These are phyloP conservation scores for Trachurus trachurus DNA, from an alignment of 2,797 vertebrate genomes.

Conservation along the genomic window DNA sequence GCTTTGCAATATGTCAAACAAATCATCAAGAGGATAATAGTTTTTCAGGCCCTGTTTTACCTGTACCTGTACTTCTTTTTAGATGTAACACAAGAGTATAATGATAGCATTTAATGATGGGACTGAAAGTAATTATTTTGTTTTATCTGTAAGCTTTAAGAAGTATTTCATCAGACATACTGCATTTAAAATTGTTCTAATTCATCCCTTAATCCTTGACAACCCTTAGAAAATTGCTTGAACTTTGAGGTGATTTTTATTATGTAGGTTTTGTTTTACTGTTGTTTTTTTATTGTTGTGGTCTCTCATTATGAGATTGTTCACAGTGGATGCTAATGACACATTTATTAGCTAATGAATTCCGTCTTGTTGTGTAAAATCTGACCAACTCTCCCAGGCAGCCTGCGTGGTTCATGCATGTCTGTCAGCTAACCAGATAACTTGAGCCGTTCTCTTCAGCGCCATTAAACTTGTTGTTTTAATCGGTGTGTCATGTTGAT, in stretches of 20 bases:
- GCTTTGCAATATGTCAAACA: slow-evolving; percentile 32
- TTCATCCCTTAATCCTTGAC: not conserved
- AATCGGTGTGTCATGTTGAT: not conserved
- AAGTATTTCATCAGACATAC: not conserved
- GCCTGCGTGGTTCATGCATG: not conserved
- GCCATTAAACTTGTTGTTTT: slow-evolving; percentile 3
- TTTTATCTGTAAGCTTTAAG: not conserved
- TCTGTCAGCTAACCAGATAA: not conserved
- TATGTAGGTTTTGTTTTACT: not conserved
- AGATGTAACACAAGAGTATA: not conserved
- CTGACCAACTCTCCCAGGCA: slow-evolving; percentile 7
- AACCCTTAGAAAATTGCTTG: not conserved
- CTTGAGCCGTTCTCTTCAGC: not conserved
- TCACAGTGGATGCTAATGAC: not conserved
- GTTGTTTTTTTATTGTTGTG: not conserved
- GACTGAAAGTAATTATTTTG: not conserved
- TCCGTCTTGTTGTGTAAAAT: not conserved
- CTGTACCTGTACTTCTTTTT: not conserved
- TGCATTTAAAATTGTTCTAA: too few species aligned
- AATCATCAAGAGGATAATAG: slow-evolving; percentile 27
- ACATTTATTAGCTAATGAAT: not conserved
- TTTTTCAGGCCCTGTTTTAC: not conserved
- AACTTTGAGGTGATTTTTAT: not conserved
- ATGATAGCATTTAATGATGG: too few species aligned
- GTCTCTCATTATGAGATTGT: not conserved